phyloP scores from a whole-genome alignment of 2,888 invertebrate genomes.

The Cheilosia soror region DNA sequence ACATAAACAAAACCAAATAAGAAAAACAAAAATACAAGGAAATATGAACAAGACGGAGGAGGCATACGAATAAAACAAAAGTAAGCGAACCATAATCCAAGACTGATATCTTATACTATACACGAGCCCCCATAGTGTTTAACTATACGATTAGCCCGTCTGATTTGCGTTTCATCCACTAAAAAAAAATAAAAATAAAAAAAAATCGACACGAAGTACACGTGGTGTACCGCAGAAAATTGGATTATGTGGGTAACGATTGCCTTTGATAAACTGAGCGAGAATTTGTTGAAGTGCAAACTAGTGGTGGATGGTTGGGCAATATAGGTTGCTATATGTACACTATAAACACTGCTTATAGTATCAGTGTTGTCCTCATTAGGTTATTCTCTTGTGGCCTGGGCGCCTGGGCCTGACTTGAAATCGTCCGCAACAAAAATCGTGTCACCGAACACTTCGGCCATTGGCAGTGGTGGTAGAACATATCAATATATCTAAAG shows the following conservation, averaged over 20 bases:
- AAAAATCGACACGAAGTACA: conserved; percentile 43
- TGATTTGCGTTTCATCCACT: conserved; percentile 49
- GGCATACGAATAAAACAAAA: conserved; percentile 10
- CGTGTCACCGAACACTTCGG: conserved; percentile 55
- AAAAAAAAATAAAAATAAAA: conserved; percentile 47
- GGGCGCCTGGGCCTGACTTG: conserved; percentile 3
- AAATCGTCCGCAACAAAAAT: conserved; percentile 47
- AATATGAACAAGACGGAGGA: neutral
- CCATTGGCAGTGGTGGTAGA: conserved; percentile 45
- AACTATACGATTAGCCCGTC: conserved; percentile 47
- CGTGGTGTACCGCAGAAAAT: conserved; percentile 68
- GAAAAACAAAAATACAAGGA: conserved; percentile 3
- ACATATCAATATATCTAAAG: conserved; percentile 47
- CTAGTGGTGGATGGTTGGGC: conserved; percentile 32
- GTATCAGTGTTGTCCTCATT: conserved; percentile 35
- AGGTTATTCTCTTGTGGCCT: conserved; percentile 8
- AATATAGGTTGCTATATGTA: conserved; percentile 4
- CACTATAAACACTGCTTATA: conserved; percentile 1
- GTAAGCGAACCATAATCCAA: conserved; percentile 53
- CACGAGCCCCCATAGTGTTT: neutral
- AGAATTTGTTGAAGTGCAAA: conserved; percentile 55
- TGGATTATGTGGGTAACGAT: conserved; percentile 71
- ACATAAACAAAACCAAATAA: conserved; percentile 35
- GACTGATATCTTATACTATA: conserved; percentile 12
- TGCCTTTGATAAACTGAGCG: conserved; percentile 13